Conservation (phyloP, 1,140 invertebrate species). For the Rhagoletis zephyria region DNA sequence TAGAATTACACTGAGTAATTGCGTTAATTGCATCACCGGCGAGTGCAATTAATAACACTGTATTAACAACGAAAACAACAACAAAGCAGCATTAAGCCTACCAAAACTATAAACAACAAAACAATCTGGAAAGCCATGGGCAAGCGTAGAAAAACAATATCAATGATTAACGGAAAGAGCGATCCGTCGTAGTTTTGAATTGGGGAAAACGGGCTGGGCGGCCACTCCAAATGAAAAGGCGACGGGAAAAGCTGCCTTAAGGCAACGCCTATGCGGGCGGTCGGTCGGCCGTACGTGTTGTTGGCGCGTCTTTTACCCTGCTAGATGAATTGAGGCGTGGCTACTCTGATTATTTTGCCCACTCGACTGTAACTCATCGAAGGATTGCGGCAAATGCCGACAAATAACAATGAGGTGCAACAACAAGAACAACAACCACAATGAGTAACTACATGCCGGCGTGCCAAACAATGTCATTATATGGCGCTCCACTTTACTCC, state of each 20-base stretch:
- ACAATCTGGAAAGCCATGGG: not conserved
- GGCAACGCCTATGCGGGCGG: constrained; percentile 39
- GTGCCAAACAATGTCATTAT: constrained; percentile 43
- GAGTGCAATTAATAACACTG: not conserved
- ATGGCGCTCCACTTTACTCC: constrained; percentile 42
- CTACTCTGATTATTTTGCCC: constrained; percentile 57
- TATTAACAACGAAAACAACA: not conserved
- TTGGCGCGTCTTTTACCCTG: not conserved
- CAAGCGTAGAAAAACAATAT: not conserved
- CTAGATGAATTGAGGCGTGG: constrained; percentile 21
- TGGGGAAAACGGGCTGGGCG: not conserved
- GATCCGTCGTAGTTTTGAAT: no score
- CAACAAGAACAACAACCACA: constrained; percentile 48
- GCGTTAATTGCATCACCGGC: constrained; percentile 11
- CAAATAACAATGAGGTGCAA: constrained; percentile 66
- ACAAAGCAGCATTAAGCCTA: not conserved
- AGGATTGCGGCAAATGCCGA: constrained; percentile 62
- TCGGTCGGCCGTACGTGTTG: not conserved
- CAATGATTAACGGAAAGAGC: not conserved
- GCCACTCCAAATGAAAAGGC: not conserved
- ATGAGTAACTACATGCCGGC: not conserved
- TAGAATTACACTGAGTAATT: constrained; percentile 1
- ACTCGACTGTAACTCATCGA: constrained; percentile 52
- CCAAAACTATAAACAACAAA: not conserved
- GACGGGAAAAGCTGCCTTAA: constrained; percentile 10